Conservation (phyloP, 2,797 vertebrate species). For the Pachyuromys duprasi region DNA sequence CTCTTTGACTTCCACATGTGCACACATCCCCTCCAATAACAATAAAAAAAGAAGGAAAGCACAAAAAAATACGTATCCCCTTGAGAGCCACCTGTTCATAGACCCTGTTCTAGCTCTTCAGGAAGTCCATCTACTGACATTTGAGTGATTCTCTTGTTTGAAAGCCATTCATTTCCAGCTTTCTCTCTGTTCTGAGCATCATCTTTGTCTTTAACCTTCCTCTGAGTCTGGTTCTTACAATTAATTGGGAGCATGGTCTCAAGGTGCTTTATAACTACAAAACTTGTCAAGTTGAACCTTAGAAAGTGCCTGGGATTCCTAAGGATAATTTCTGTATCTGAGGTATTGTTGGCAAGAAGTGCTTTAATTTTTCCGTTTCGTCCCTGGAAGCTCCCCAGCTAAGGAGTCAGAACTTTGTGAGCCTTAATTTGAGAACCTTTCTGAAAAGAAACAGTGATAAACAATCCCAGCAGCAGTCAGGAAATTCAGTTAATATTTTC, state of each 20-base stretch:
- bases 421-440: constrained; percentile 41
- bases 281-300: constrained; percentile 21
- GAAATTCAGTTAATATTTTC: not conserved
- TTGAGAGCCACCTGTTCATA: not conserved
- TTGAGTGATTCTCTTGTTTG: not conserved
- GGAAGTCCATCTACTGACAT: not conserved
- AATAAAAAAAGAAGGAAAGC: not conserved
- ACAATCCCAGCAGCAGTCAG: not conserved
- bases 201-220: not conserved
- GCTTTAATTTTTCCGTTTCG: constrained; percentile 34
- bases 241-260: constrained; percentile 36
- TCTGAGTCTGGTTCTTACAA: constrained; percentile 46
- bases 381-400: not conserved
- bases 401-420: constrained; percentile 26
- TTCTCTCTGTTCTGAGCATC: not conserved
- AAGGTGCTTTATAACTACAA: constrained; percentile 37
- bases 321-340: constrained; percentile 26
- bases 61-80: not conserved
- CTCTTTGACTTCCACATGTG: not conserved
- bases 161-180: not conserved
- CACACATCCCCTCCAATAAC: not conserved
- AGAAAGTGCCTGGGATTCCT: constrained; percentile 26
- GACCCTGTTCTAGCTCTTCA: not conserved
- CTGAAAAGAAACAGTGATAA: constrained; percentile 34
- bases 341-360: constrained; percentile 36